Evolutionary conservation across 2,797 vertebrate species (phyloP), one percentile per base, ranked within the genome.

Genomic region (Labroides dimidiatus): DNA sequence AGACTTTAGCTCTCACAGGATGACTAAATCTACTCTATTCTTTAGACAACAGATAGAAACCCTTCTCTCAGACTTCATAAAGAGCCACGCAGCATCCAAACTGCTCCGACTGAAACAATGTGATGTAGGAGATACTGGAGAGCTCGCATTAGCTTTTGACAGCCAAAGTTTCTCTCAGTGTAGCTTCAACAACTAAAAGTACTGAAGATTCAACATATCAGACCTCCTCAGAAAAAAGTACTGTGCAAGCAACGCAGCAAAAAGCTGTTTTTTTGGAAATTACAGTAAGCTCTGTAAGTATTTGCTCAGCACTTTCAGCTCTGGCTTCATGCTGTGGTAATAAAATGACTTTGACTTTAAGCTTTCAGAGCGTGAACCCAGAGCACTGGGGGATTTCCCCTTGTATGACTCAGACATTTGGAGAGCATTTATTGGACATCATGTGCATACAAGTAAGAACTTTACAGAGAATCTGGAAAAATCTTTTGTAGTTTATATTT

Each of bases 161-260:
- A 21, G 64, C 39, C 30, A 63, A 44, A 13, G 20, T 36, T 64
- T 65, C 17, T 64, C 33, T 72, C 21, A 53, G 50, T 12, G 3
- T 20, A 44, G 24, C 64, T 67, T 33, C 69, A 37, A 59, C 4
- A 59, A 61, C 47, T 68, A 10, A 64, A 68, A 74, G 16, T n/a
- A 39, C 44, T 23, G 27, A 51, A 69, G 74, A 87, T 77, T 77
- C 80, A 78, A 69, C 4, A 16, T 16, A 10, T 10, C 64, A 79
- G 48, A 69, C 4, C 63, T 51, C 54, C 64, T 79, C 57, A 63
- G 75, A 77, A 70, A 78, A 64, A 24, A 78, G 64, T 55, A 56
- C 72, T 36, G 30, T 47, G 49, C 41, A 83, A 49, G 47, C 33
- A 51, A 39, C 44, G 1, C 64, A 56, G 81, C 44, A 71, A 54